Conservation (phyloP, 2,888 invertebrate species). For the Punctoribates punctum region DNA sequence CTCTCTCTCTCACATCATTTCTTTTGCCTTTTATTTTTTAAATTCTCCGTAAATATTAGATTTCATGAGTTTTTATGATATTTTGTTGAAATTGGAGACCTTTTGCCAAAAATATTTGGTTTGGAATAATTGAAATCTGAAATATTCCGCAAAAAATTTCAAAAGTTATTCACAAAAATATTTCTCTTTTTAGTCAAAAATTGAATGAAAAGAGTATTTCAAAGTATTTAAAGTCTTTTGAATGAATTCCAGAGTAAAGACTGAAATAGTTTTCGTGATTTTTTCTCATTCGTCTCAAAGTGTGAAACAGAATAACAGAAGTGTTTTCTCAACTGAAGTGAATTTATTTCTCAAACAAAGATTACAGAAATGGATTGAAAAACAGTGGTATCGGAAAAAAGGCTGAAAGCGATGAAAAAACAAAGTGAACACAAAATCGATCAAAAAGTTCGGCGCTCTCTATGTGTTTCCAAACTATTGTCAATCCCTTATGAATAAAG, state of each 20-base stretch:
- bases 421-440: slow-evolving; percentile 20
- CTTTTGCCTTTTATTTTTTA: too few relatives aligned
- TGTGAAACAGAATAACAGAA: background rate
- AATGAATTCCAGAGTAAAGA: background rate
- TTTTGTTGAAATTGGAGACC: too few relatives aligned
- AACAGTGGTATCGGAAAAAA: slow-evolving; percentile 8
- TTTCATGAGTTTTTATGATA: too few relatives aligned
- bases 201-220: too few relatives aligned
- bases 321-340: background rate
- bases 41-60: too few relatives aligned
- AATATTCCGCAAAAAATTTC: too few relatives aligned
- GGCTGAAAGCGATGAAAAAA: slow-evolving; percentile 15
- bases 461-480: background rate
- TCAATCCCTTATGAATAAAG: slow-evolving; percentile 13
- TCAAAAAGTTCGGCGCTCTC: slow-evolving; percentile 1
- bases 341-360: background rate
- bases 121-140: too few relatives aligned
- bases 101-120: too few relatives aligned
- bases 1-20: too few relatives aligned
- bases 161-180: too few relatives aligned
- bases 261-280: background rate
- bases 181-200: too few relatives aligned
- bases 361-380: slow-evolving; percentile 23
- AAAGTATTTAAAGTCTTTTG: background rate
- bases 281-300: background rate